Evolutionary conservation across 2,113 vertebrate genomes (phyloP).

Genomic region (Arizona elegans): DNA sequence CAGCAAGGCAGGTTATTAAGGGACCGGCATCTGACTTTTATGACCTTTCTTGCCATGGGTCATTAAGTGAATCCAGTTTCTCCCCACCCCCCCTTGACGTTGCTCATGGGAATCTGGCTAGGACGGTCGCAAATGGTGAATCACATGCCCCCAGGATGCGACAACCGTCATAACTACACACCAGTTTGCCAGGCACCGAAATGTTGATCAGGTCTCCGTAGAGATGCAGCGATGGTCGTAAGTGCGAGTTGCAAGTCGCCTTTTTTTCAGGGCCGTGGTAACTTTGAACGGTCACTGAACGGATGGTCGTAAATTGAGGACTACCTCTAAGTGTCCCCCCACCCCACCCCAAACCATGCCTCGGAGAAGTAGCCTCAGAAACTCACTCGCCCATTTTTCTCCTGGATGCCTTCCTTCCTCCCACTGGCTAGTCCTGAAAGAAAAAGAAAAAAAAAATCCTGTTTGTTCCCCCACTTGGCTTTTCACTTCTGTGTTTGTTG

Average conservation of each 20-base stretch:
- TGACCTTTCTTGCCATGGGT: neutral
- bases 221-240: neutral
- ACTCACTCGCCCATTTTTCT: conserved; percentile 45
- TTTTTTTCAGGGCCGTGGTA: neutral
- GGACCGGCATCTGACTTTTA: neutral
- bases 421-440: conserved; percentile 53
- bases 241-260: neutral
- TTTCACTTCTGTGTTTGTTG: conserved; percentile 58
- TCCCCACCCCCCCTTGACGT: neutral
- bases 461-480: conserved; percentile 52
- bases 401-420: conserved; percentile 60
- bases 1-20: neutral
- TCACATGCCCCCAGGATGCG: too few species aligned
- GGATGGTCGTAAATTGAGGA: neutral
- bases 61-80: neutral
- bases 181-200: too few species aligned
- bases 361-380: neutral
- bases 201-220: neutral
- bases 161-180: too few species aligned
- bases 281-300: neutral
- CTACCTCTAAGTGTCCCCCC: neutral
- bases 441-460: conserved; percentile 6
- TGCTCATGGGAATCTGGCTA: neutral
- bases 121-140: neutral
- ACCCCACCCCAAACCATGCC: neutral